Conservation (phyloP, 2,113 vertebrate genomes). For the Neodon shergylaensis region DNA sequence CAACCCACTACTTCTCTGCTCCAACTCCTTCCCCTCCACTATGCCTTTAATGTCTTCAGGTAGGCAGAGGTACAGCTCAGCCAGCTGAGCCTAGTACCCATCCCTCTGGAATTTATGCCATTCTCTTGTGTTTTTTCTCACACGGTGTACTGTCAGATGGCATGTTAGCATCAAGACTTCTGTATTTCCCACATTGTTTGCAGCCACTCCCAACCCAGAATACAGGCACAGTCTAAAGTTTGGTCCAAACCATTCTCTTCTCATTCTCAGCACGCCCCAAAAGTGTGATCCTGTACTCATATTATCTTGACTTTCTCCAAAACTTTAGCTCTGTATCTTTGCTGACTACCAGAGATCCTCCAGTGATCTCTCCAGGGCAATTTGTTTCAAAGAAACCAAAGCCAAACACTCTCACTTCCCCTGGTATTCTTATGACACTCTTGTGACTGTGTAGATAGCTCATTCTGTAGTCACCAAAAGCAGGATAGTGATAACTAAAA, state of each 20-base stretch:
- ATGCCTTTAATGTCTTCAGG: background rate
- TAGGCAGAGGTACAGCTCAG: background rate
- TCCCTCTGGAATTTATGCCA: too few relatives aligned
- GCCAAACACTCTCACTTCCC: background rate
- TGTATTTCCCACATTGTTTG: background rate
- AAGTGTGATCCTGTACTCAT: background rate
- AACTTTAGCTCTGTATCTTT: background rate
- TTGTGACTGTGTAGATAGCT: background rate
- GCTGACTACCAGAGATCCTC: background rate
- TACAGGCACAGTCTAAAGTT: background rate
- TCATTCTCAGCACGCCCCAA: background rate
- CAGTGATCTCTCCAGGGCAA: background rate
- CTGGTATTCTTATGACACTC: background rate
- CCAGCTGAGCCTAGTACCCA: background rate
- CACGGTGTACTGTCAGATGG: background rate
- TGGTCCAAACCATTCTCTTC: background rate
- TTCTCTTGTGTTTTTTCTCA: background rate
- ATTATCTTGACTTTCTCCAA: background rate
- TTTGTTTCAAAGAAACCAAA: conserved; percentile 17
- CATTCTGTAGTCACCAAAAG: background rate
- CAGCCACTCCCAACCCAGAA: background rate
- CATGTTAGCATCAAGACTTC: background rate
- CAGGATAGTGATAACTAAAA: background rate
- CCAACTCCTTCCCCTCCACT: background rate
- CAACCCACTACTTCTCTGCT: background rate